Evolutionary conservation across 2,888 invertebrate genomes (phyloP), one percentile per base, ranked within the genome.

Genomic region (Cerastis rubricosa): DNA sequence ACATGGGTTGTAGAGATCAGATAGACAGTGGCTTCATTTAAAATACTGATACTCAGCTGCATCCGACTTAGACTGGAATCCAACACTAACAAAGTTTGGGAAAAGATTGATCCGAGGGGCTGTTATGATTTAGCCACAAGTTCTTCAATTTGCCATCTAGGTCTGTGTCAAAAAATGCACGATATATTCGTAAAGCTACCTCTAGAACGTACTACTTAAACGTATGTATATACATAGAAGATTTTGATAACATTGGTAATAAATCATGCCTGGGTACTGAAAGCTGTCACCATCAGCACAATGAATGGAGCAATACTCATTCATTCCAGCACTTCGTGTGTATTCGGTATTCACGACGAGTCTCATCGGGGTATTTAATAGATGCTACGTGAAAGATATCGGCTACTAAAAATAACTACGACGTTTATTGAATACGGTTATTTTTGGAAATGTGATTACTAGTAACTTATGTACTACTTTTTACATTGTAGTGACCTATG

Each of bases 211-310:
- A n/a, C 54, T 17, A 67, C 40, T 22, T 35, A 47, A 79, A 49
- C 35, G 4, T 65, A 14, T 49, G 4, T 65, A 14, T 49, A 22
- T 59, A 17, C 54, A 17, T 14, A 47, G 47, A 9, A 29, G 65
- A 54, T 35, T 22, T 65, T 78, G 64, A 63, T 71, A 75, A 29
- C 68, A 71, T 63, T 65, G 2, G 76, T 59, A 72, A 83, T 83
- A 85, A 84, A 83, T 85, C 82, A 83, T 81, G 54, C 22, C 47
- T 12, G 65, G 61, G 35, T 67, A 43, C 45, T 43, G 66, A 72
- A 49, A 59, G 59, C 72, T 74, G 72, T 70, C 82, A 64, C 66
- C 77, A 63, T 49, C 17, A 61, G 49, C 25, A 54, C 76, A 69
- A 65, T 69, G 61, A 74, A 82, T 59, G 70, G 51, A 59, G 68